Evolutionary conservation across 2,113 vertebrate genomes (phyloP).

Genomic region (Apodemus sylvaticus): DNA sequence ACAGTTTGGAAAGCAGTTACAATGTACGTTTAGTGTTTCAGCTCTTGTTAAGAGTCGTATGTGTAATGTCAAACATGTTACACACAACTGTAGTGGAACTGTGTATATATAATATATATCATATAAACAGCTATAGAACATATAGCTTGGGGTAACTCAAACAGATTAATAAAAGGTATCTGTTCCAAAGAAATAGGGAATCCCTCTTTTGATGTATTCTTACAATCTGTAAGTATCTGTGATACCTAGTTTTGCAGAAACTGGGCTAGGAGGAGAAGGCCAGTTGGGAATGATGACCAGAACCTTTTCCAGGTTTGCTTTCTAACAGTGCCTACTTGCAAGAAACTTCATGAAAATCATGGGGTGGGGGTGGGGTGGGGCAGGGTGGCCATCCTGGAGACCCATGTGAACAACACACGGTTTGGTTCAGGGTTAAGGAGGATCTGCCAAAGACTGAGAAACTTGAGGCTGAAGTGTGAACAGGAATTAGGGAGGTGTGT

Average conservation of each 20-base stretch:
- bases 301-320: background rate
- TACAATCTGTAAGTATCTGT: fast-evolving
- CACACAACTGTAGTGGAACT: background rate
- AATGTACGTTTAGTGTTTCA: background rate
- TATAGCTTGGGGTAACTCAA: background rate
- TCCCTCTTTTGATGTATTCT: too few relatives aligned
- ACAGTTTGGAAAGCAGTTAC: conserved; percentile 21
- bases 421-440: background rate
- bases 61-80: fast-evolving
- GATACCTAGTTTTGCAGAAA: background rate
- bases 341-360: background rate
- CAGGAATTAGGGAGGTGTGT: fast-evolving
- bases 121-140: background rate
- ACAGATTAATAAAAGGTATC: background rate
- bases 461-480: fast-evolving
- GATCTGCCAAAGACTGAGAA: fast-evolving
- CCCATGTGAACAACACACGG: background rate
- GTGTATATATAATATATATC: background rate
- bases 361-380: fast-evolving
- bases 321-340: background rate
- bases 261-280: too few relatives aligned
- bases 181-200: too few relatives aligned
- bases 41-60: background rate
- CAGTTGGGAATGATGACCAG: too few relatives aligned
- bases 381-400: background rate